Base-by-base conservation (phyloP, 2,888 invertebrate species). In the Morpho achilles region DNA sequence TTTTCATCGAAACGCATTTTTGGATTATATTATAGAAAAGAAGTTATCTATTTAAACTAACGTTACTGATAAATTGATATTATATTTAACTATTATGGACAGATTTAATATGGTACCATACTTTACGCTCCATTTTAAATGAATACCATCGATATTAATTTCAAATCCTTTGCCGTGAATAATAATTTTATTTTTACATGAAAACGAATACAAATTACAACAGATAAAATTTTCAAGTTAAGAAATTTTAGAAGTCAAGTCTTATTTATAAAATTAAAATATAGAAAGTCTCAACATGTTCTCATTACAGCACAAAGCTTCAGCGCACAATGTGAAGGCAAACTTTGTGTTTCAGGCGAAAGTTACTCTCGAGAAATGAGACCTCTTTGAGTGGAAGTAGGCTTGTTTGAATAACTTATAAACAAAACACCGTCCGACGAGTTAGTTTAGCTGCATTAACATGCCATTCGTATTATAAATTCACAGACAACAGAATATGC, bases 361-460 rank as follows among this genome's bases (percentile, higher is more conserved):
- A 55, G 55, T 55, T 49, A 50, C 56, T 43, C 53, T 53, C 46
- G 58, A 62, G 62, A 58, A 60, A 60, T 56, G 53, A 56, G 48
- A 56, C 10, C 53, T 48, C 62, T 54, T 62, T 45, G 50, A 58
- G 56, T 58, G 53, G 47, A 56, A 50, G 48, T 45, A 49, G 60
- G 53, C 53, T 7, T 51, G 42, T 56, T 48, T 63, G 53, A 60
- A 58, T 59, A 62, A 51, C 49, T 61, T 53, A 53, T 47, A 53
- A 56, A 44, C 40, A 45, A 41, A 32, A 49, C 9, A 45, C 46
- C 22, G 40, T 40, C 45, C 45, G 50, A 44, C 50, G 41, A 40
- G 43, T 23, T 39, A 43, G 50, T 42, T 43, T 41, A 16, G 41
- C 8, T 40, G 41, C n/a, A 41, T 50, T 50, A 50, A 39, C 39